Evolutionary conservation across 23 tunicate species (phyloP), one percentile per base, ranked within the genome.

Genomic region (Aplidium turbinatum): DNA sequence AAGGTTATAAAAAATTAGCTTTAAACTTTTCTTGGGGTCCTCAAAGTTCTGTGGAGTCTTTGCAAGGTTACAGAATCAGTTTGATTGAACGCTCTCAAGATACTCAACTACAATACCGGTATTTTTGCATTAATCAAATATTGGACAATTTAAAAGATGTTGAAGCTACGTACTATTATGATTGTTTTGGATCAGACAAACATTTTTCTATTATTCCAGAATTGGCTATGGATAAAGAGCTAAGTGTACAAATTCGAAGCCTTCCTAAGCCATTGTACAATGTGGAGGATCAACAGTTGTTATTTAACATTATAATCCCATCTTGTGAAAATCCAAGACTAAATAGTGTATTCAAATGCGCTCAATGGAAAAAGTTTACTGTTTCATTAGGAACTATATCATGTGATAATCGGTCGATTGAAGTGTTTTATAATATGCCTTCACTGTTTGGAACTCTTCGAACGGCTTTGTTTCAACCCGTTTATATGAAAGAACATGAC

Each of bases 1-100:
- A 34, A 0, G 22, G 11, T 3, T 35, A 39, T 35, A 50, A 78
- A 33, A 51, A 63, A 78, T 25, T 86, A 16, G 93, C 85, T 11
- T 72, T 86, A 16, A 86, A 86, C 38, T 71, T 86, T 47, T 71
- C 93, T 4, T 86, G 93, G 93, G 47, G 39, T 19, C 75, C 50
- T 26, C 76, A 78, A 32, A 51, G 52, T 5, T 78, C 83, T 2
- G 38, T 78, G 0, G 65, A 24, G 7, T 18, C 1, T 1, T 51
- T 78, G 36, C 68, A 53, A 32, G 83, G 83, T 20, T 78, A 65
- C 29, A 65, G 26, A 3, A 65, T 65, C 11, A 60, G n/a, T n/a
- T n/a, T n/a, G n/a, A n/a, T n/a, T n/a, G n/a, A n/a, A n/a, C n/a
- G n/a, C n/a, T n/a, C n/a, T n/a, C n/a, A n/a, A n/a, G n/a, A n/a